Conservation (phyloP, 2,797 vertebrate species). For the Miichthys miiuy region DNA sequence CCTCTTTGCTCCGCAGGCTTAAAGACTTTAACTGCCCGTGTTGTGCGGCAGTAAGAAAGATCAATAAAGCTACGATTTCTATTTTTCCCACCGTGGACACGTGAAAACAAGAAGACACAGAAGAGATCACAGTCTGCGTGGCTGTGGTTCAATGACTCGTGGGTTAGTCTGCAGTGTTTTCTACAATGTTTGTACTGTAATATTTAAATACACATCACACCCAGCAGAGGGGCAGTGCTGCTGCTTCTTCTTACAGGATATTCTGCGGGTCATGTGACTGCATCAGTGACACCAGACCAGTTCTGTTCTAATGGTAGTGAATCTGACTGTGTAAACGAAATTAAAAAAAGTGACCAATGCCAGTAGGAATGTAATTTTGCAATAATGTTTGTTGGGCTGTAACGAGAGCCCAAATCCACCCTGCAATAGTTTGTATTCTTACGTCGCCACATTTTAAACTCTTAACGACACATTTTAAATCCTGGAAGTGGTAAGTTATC, state of each 20-base stretch:
- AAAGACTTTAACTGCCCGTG: slow-evolving; percentile 38
- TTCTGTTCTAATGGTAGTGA: slow-evolving; percentile 4
- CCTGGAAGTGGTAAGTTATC: neutral
- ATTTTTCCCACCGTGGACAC: slow-evolving; percentile 27
- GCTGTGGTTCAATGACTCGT: neutral
- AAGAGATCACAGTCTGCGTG: neutral
- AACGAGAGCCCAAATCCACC: neutral
- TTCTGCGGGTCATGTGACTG: slow-evolving; percentile 44
- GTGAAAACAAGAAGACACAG: slow-evolving; percentile 1
- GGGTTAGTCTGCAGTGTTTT: slow-evolving; percentile 19
- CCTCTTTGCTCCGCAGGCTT: slow-evolving; percentile 12
- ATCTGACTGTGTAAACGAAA: slow-evolving; percentile 13
- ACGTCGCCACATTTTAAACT: neutral
- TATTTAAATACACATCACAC: slow-evolving; percentile 21
- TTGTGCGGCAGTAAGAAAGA: slow-evolving; percentile 5
- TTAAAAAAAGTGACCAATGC: slow-evolving; percentile 15
- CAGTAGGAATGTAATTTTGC: slow-evolving; percentile 30
- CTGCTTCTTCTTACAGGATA: slow-evolving; percentile 7
- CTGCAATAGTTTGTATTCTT: neutral
- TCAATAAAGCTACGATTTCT: slow-evolving; percentile 18
- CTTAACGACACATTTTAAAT: slow-evolving; percentile 3
- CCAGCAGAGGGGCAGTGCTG: slow-evolving; percentile 18
- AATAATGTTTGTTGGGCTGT: slow-evolving; percentile 9
- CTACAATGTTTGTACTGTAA: slow-evolving; percentile 37
- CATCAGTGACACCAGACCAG: slow-evolving; percentile 34